These are phyloP conservation scores for Falco novaeseelandiae DNA, from an alignment of 2,797 vertebrate species.

Conservation along the genomic window DNA sequence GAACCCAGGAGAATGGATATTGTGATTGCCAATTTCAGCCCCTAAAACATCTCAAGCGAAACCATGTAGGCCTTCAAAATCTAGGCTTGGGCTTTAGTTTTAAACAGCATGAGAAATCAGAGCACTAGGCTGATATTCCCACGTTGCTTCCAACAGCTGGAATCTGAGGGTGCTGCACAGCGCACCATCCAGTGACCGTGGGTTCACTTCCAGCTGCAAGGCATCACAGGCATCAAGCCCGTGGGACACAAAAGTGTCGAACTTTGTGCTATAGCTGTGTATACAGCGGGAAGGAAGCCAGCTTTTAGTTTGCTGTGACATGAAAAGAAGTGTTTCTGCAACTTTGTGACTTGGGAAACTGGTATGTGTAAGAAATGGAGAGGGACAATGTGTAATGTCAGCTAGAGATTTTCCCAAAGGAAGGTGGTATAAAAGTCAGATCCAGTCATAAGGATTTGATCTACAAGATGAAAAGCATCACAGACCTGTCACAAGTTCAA, in stretches of 20 bases:
- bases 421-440: neutral
- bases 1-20: neutral
- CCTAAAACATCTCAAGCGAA: neutral
- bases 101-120: neutral
- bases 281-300: neutral
- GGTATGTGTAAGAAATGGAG: neutral
- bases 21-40: neutral
- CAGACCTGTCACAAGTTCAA: neutral
- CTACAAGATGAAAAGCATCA: neutral
- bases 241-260: fast-evolving
- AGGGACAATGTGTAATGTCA: neutral
- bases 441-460: neutral
- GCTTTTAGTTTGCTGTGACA: neutral
- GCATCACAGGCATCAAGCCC: neutral
- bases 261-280: neutral
- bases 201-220: neutral
- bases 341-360: neutral
- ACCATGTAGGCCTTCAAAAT: neutral
- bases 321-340: neutral
- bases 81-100: neutral
- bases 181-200: fast-evolving
- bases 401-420: neutral
- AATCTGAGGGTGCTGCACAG: neutral
- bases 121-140: neutral
- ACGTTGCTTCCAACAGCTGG: neutral